A percentile compares a stretch with the other conserved stretches of the same genome.
Evolutionary conservation across 2,797 vertebrate species (phyloP).

Genomic region (Spheniscus humboldti): DNA sequence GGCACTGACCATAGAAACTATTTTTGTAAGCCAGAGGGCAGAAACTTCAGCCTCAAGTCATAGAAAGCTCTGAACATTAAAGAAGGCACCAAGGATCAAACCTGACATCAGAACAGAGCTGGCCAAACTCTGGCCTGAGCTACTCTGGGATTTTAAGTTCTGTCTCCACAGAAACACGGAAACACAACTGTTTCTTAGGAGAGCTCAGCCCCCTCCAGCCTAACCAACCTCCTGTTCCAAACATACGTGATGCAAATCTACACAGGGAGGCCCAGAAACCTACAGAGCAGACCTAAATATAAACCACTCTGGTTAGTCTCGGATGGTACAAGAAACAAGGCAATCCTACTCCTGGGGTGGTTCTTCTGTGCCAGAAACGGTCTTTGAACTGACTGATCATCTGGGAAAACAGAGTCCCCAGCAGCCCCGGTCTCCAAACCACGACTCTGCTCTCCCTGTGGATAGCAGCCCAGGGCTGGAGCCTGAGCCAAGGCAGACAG

Average conservation of each 20-base stretch:
- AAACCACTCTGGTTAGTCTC: not conserved
- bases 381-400: not conserved
- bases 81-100: not conserved
- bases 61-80: not conserved
- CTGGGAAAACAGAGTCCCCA: not conserved
- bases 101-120: not conserved
- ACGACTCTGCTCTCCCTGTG: rapidly evolving
- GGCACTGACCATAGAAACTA: not conserved
- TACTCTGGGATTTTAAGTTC: not conserved
- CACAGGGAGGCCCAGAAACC: not conserved
- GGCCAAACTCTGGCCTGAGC: not conserved
- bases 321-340: not conserved
- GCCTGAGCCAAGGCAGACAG: not conserved
- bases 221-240: not conserved
- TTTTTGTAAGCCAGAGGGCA: not conserved
- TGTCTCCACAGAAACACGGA: not conserved
- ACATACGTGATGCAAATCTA: not conserved
- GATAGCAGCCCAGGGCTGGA: not conserved
- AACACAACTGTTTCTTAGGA: not conserved
- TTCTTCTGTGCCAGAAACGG: not conserved
- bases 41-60: not conserved
- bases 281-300: not conserved
- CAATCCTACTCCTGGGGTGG: not conserved
- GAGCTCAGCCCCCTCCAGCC: not conserved
- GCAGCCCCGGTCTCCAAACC: not conserved